A percentile compares a stretch with the other conserved stretches of the same genome.
Conservation (phyloP, 2,888 invertebrate species). For the Leistus spinibarbis region DNA sequence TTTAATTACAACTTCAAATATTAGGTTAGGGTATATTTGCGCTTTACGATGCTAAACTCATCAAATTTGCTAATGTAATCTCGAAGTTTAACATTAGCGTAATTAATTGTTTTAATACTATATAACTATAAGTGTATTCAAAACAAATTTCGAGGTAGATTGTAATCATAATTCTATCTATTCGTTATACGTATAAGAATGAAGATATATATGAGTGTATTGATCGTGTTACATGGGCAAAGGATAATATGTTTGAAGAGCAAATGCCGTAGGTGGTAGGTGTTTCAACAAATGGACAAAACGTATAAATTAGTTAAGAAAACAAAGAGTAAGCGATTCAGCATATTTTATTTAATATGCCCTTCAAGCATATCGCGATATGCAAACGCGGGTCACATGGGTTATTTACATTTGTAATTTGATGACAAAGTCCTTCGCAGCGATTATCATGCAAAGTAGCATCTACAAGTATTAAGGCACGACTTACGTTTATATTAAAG, state of each 20-base stretch:
- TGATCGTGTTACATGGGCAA: neutral
- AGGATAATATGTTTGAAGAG: neutral
- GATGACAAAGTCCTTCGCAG: conserved; percentile 34
- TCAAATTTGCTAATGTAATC: neutral
- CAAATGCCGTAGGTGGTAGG: neutral
- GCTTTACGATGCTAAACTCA: neutral
- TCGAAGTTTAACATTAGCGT: neutral
- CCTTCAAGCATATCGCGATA: neutral
- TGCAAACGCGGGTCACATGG: conserved; percentile 15
- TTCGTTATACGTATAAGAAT: neutral
- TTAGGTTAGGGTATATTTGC: neutral
- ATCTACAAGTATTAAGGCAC: conserved; percentile 25
- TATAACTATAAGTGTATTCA: neutral
- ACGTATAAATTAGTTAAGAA: neutral
- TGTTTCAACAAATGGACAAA: neutral
- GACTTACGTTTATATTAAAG: conserved; percentile 29
- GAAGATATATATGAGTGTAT: neutral
- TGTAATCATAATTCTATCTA: neutral
- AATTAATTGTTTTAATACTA: neutral
- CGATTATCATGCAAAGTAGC: conserved; percentile 37
- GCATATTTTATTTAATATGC: conserved; percentile 35
- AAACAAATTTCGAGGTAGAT: neutral
- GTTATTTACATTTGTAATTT: conserved; percentile 38
- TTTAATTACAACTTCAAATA: neutral
- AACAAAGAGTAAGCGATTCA: conserved; percentile 15